Evolutionary conservation across 1,140 invertebrate species (phyloP).

Genomic region (Phortica variegata): DNA sequence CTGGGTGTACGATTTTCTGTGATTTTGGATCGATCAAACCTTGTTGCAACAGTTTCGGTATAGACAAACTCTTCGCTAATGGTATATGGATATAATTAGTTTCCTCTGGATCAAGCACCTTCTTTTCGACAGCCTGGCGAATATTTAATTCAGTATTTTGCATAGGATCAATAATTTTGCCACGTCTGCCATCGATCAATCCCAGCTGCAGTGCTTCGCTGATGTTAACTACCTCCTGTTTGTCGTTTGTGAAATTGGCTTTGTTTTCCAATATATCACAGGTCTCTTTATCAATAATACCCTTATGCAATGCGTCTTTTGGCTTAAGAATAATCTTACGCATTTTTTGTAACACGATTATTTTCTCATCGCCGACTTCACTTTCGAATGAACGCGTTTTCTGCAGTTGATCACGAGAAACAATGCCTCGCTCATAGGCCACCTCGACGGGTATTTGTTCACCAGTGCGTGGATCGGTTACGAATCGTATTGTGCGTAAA

Average conservation of each 20-base stretch:
- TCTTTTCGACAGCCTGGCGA: slow-evolving; percentile 79
- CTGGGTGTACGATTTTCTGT: slow-evolving; percentile 86
- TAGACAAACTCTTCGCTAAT: slow-evolving; percentile 74
- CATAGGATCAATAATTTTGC: slow-evolving; percentile 80
- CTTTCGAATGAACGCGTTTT: slow-evolving; percentile 65
- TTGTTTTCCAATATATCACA: slow-evolving; percentile 67
- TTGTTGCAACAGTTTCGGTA: slow-evolving; percentile 79
- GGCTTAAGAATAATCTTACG: slow-evolving; percentile 71
- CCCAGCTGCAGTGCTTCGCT: slow-evolving; percentile 75
- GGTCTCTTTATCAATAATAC: slow-evolving; percentile 74
- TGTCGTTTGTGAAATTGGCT: slow-evolving; percentile 59
- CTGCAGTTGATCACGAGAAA: slow-evolving; percentile 58
- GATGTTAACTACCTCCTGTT: slow-evolving; percentile 67
- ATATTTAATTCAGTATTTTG: slow-evolving; percentile 77
- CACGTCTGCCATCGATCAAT: slow-evolving; percentile 72
- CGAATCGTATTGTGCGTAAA: slow-evolving; percentile 61
- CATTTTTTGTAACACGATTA: slow-evolving; percentile 76
- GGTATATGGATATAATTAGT: slow-evolving; percentile 80
- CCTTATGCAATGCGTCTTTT: slow-evolving; percentile 70
- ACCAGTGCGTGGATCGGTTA: slow-evolving; percentile 76
- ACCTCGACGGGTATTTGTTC: slow-evolving; percentile 75
- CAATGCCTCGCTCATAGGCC: slow-evolving; percentile 75
- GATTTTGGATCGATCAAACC: slow-evolving; percentile 78
- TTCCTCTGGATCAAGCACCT: slow-evolving; percentile 76
- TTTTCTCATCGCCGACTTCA: slow-evolving; percentile 69